Conservation (phyloP, 1,140 invertebrate species). For the Myzus persicae region DNA sequence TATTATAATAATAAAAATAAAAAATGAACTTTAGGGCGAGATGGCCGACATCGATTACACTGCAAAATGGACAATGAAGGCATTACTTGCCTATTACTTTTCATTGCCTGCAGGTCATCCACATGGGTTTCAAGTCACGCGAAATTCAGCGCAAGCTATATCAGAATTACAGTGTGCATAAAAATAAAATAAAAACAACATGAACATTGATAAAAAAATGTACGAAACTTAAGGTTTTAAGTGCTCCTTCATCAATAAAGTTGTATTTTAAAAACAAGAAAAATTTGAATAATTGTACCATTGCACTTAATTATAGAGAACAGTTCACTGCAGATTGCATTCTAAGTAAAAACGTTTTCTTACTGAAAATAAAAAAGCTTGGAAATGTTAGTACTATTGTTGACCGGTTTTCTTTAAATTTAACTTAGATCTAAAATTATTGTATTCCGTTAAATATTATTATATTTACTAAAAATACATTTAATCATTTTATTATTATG, state of each 20-base stretch:
- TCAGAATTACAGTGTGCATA: not conserved
- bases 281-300: slow-evolving; percentile 11
- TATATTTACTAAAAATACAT: not conserved
- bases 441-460: not conserved
- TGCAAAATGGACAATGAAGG: slow-evolving; percentile 10
- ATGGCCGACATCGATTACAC: slow-evolving; percentile 41
- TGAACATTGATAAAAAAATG: not conserved
- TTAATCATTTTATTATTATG: not conserved
- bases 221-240: not conserved
- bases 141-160: not conserved
- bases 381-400: not conserved
- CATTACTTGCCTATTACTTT: not conserved
- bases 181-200: slow-evolving; percentile 10
- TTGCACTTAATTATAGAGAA: too few relatives aligned
- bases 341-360: not conserved
- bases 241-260: not conserved
- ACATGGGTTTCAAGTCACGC: slow-evolving; percentile 16
- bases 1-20: slow-evolving; percentile 15
- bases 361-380: not conserved
- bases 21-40: slow-evolving; percentile 2
- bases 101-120: not conserved
- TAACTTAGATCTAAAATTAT: not conserved
- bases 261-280: not conserved
- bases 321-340: too few relatives aligned
- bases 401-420: not conserved